A percentile compares a stretch with the other conserved stretches of the same genome.
These are phyloP conservation scores for Sebastes kiyomatsui DNA, from an alignment of 2,797 vertebrate genomes.

Conservation along the genomic window DNA sequence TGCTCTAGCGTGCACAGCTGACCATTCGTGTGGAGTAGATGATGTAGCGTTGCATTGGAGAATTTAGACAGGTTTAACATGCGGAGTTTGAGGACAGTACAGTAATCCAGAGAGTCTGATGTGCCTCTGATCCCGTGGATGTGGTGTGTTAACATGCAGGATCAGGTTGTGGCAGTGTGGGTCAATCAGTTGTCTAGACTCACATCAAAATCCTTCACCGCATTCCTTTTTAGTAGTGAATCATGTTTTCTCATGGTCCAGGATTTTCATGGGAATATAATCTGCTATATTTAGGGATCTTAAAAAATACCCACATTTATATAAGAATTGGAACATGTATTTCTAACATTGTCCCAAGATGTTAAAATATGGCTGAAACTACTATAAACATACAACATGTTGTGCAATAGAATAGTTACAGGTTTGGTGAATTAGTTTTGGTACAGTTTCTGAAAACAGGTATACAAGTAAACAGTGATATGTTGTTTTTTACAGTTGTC, in stretches of 20 bases:
- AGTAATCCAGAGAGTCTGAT: not conserved
- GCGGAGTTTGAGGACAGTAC: not conserved
- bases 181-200: not conserved
- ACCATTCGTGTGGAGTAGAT: not conserved
- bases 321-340: no score
- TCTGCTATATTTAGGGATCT: fast-evolving
- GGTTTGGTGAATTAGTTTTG: no score
- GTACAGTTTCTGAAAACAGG: not conserved
- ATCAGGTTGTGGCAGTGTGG: not conserved
- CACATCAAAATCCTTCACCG: not conserved
- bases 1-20: not conserved
- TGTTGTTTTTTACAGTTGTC: not conserved
- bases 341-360: not conserved
- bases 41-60: not conserved
- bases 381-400: not conserved
- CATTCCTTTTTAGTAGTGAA: not conserved
- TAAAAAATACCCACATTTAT: not conserved
- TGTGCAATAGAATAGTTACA: not conserved
- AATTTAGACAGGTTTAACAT: not conserved
- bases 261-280: not conserved
- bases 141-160: not conserved
- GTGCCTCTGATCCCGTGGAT: not conserved
- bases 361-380: not conserved
- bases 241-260: not conserved
- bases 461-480: not conserved